Percentiles rank a stretch among this genome's conserved stretches.
Evolutionary conservation across 2,888 invertebrate genomes (phyloP).

Genomic region (Spialia ferax): DNA sequence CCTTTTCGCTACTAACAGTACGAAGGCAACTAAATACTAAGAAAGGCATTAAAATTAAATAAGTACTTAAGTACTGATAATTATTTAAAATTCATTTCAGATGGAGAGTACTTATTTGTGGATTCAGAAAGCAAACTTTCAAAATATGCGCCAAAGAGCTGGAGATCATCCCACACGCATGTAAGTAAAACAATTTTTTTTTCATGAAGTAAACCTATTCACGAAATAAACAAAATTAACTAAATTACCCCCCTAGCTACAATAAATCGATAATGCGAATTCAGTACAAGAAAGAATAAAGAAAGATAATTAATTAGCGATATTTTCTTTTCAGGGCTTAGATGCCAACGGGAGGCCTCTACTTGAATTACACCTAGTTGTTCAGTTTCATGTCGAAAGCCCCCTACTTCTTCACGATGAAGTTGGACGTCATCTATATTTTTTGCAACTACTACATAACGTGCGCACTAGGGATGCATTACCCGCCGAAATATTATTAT

Average conservation of each 20-base stretch:
- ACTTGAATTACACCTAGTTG: conserved; percentile 95
- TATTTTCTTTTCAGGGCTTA: conserved; percentile 89
- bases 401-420: conserved; percentile 96
- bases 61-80: no score
- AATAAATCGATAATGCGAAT: no score
- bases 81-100: no score
- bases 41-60: no score
- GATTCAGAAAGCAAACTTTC: conserved; percentile 98
- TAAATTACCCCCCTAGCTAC: no score
- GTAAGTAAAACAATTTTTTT: conserved; percentile 82
- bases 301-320: neutral
- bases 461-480: conserved; percentile 89
- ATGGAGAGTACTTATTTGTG: conserved; percentile 98
- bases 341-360: conserved; percentile 96
- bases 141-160: conserved; percentile 98
- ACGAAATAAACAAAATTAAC: neutral
- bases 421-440: conserved; percentile 97
- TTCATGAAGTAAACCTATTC: no score
- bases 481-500: conserved; percentile 89
- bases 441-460: conserved; percentile 97
- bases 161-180: conserved; percentile 97
- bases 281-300: neutral
- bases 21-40: no score
- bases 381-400: conserved; percentile 98
- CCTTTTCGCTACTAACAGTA: no score